Evolutionary conservation across 1,140 invertebrate species (phyloP).

Genomic region (Meloidogyne exigua): DNA sequence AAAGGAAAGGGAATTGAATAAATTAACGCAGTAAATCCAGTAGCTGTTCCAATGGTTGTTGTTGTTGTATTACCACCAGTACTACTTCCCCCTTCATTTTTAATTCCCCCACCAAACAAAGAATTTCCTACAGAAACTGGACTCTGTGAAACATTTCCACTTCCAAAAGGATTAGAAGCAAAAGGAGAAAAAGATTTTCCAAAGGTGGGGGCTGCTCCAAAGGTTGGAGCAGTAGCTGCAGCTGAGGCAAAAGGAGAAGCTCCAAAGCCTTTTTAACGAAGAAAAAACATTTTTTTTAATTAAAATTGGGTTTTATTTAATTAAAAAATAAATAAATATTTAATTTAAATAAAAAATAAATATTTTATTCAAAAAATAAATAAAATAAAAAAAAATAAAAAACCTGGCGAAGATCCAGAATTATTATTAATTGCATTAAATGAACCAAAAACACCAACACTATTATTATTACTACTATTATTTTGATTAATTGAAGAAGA

Average conservation of each 20-base stretch:
- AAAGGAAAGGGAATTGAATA: neutral
- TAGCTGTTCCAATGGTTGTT: neutral
- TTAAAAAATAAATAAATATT: too few relatives aligned
- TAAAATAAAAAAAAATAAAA: neutral
- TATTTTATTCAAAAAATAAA: too few relatives aligned
- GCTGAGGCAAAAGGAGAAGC: neutral
- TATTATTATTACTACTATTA: too few relatives aligned
- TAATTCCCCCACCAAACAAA: constrained; percentile 28
- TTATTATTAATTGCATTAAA: neutral
- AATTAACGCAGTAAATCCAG: constrained; percentile 19
- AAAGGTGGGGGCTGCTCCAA: neutral
- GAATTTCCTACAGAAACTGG: neutral
- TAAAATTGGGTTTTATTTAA: too few relatives aligned
- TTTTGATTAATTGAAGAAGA: neutral
- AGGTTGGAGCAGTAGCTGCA: neutral
- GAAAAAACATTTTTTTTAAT: too few relatives aligned
- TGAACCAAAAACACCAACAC: constrained; percentile 2
- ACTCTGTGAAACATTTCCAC: too few relatives aligned
- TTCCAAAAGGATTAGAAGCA: neutral
- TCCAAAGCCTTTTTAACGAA: neutral
- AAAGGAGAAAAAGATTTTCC: constrained; percentile 3
- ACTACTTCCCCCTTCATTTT: neutral
- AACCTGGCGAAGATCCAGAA: neutral
- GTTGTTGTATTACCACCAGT: neutral
- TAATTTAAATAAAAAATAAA: too few relatives aligned